Base-by-base conservation (phyloP, 2,113 vertebrate species). In the Austrofundulus limnaeus region DNA sequence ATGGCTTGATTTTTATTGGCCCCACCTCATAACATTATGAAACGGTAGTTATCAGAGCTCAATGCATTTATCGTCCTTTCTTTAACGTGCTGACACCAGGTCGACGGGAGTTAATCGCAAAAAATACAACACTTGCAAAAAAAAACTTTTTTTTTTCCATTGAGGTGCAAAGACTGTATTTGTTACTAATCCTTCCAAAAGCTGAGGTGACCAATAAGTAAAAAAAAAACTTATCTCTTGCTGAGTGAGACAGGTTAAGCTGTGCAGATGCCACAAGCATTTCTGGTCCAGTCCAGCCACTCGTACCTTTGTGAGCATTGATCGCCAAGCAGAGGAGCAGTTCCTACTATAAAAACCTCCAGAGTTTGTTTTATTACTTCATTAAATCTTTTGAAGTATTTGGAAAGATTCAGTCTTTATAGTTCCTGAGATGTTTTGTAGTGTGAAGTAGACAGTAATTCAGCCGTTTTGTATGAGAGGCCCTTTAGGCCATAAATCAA, bases 291-390 rank as follows among this genome's bases (percentile, higher is more conserved):
- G 48, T 56, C 65, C 66, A 46, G 41, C n/a, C 66, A 70, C 58
- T 80, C 51, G 12, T 63, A 84, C 80, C 85, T 80, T 37, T 20
- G 42, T 15, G 6, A 46, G n/a, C 46, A 77, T 11, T 61, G 73
- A 82, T 75, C 46, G 45, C 48, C 43, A 43, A 54, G 73, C 70
- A 1, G 59, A 46, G 54, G 28, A 52, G 31, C 1, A 20, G 21
- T 24, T 23, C 23, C 11, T 16, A 46, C 57, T 68, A 54, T 45
- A 17, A 81, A 56, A 55, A 6, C 59, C 25, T 61, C n/a, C 23
- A 16, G 39, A n/a, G 13, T 31, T 31, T 39, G 19, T 59, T 63
- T 49, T 19, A 39, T 50, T 25, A 45, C 57, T 66, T 72, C 41
- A 70, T 66, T 41, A 63, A 70, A 21, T 31, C 54, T 23, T 12